Percentiles rank a stretch among this genome's conserved stretches.
Conservation (phyloP, 2,888 invertebrate species). For the Vannuccia rotundouncinata region DNA sequence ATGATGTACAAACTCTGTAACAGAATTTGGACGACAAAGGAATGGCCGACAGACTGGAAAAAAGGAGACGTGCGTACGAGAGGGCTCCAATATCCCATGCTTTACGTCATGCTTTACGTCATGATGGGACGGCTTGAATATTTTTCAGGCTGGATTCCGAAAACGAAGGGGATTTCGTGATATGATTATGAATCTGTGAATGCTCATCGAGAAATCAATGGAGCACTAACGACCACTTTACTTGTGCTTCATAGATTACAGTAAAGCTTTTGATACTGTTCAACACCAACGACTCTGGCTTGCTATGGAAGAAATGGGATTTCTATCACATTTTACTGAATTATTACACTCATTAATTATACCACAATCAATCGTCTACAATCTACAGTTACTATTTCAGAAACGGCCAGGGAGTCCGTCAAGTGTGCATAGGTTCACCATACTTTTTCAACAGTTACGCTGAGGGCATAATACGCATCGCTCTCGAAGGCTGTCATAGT, state of each 20-base stretch:
- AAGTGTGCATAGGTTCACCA: slow-evolving; percentile 12
- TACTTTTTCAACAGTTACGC: slow-evolving; percentile 12
- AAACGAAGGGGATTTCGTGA: slow-evolving; percentile 28
- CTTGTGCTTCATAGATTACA: slow-evolving; percentile 29
- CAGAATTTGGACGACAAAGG: slow-evolving; percentile 22
- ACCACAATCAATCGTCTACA: slow-evolving; percentile 6
- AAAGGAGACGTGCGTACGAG: slow-evolving; percentile 15
- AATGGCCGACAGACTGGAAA: slow-evolving; percentile 25
- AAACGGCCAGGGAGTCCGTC: slow-evolving; percentile 7
- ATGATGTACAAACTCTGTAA: slow-evolving; percentile 19
- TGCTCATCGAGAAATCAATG: slow-evolving; percentile 28
- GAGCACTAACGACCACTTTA: slow-evolving; percentile 25
- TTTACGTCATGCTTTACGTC: background rate
- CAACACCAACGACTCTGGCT: slow-evolving; percentile 15
- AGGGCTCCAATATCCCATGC: slow-evolving; percentile 3
- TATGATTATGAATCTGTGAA: slow-evolving; percentile 19
- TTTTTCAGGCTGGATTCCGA: slow-evolving; percentile 2
- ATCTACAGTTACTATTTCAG: background rate
- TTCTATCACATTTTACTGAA: slow-evolving; percentile 4
- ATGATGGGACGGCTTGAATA: background rate
- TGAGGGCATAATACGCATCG: slow-evolving; percentile 8
- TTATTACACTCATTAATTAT: background rate
- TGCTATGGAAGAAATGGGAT: slow-evolving; percentile 25
- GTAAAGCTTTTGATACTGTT: slow-evolving; percentile 33
- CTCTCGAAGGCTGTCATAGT: background rate